phyloP scores from a whole-genome alignment of 1,140 invertebrate genomes.

The Brachionus rubens region DNA sequence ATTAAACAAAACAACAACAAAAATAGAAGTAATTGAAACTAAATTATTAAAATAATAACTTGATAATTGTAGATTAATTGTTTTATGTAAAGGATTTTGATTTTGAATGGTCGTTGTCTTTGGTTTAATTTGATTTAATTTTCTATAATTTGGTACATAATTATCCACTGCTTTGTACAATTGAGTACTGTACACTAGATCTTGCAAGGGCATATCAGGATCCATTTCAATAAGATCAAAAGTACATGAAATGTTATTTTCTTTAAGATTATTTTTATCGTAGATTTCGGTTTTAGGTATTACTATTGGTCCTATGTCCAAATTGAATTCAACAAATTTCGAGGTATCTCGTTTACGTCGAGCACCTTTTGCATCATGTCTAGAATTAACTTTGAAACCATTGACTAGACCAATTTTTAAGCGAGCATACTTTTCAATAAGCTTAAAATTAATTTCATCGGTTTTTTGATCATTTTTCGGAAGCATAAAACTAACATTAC shows the following conservation, averaged over 20 bases:
- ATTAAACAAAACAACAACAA: not conserved
- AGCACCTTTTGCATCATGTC: not conserved
- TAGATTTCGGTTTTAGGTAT: constrained; percentile 4
- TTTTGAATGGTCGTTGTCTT: not conserved
- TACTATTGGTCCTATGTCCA: constrained; percentile 15
- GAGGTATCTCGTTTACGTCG: not conserved
- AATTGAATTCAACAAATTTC: not conserved
- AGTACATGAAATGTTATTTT: not conserved
- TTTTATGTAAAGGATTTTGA: no score
- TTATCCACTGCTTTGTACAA: not conserved
- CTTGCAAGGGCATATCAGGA: no score
- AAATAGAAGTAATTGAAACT: not conserved
- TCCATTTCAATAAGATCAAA: not conserved
- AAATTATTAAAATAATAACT: no score
- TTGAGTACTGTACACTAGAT: not conserved
- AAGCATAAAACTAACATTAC: not conserved
- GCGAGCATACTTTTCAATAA: not conserved
- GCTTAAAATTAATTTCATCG: not conserved
- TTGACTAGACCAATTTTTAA: constrained; percentile 11
- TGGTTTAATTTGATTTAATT: not conserved
- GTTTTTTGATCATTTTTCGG: not conserved
- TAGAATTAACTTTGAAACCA: not conserved
- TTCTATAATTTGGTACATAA: not conserved
- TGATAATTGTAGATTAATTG: no score
- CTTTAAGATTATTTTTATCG: not conserved